Conservation (phyloP, 2,797 vertebrate genomes). For the Antrozous pallidus region DNA sequence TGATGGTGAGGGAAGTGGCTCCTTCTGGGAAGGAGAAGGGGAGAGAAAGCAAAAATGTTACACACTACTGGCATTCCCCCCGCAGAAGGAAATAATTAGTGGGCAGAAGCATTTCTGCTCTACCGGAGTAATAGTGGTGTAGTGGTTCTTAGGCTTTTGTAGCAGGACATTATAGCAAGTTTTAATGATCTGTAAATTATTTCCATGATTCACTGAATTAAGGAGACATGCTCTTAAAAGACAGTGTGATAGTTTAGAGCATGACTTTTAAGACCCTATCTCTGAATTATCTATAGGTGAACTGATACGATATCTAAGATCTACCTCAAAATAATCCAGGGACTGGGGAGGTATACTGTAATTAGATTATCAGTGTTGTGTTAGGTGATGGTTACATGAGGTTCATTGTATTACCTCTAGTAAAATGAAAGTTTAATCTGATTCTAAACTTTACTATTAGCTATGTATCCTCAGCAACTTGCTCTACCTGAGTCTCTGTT, state of each 20-base stretch:
- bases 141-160: background rate
- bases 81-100: background rate
- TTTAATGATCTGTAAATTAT: background rate
- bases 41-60: background rate
- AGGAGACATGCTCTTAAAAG: background rate
- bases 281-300: conserved; percentile 2
- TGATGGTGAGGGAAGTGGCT: background rate
- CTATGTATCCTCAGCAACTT: background rate
- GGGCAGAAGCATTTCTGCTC: background rate
- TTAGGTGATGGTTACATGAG: background rate
- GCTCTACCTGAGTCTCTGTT: background rate
- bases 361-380: background rate
- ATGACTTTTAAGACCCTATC: background rate
- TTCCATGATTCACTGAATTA: background rate
- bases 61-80: background rate
- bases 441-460: background rate
- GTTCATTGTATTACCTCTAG: background rate
- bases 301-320: background rate
- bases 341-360: background rate
- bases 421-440: background rate
- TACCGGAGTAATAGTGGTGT: background rate
- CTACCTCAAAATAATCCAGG: conserved; percentile 4
- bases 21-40: background rate
- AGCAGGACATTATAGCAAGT: background rate
- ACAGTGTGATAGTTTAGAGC: background rate